Base-by-base conservation (phyloP, 2,888 invertebrate species). In the Xestoiulus laeticollis region DNA sequence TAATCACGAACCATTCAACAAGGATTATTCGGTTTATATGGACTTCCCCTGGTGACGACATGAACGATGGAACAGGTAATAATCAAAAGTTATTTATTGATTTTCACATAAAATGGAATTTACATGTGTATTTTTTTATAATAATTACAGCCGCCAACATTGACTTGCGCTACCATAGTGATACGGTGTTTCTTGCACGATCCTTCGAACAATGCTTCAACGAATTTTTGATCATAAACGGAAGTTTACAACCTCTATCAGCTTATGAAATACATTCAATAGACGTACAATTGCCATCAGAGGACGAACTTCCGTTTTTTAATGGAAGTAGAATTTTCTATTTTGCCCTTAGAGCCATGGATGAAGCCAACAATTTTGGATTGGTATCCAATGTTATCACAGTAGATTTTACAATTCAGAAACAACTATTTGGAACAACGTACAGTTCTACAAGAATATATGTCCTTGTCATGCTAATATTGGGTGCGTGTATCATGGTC, bases 1-100 rank as follows among this genome's bases (percentile, higher is more conserved):
- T 44, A 0, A n/a, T 4, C 22, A 19, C 19, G 6, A 14, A 85
- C 16, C 8, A 12, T n/a, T 4, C 22, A 12, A 16, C 43, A n/a
- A 16, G 87, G 10, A 68, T 44, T 22, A 89, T 90, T 5, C 87
- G 88, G 4, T 53, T 90, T 19, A 32, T 68, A 16, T 86, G 86
- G 86, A 86, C 86, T 32, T 86, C 86, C 6, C 6, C 68, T 2
- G 86, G 86, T 14, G 86, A 86, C n/a, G 86, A 86, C 33, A 59
- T 59, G 59, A 22, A 32, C 26, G 32, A 68, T 68, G 86, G 86
- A 32, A n/a, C 2, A 86, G 86, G 86, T 85, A 30, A 38, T 1
- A 38, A 38, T 38, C 38, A 38, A 8, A 8, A 1, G 38, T 38
- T 38, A 1, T 38, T 8, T 8, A 38, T 38, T 8, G 38, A n/a